Evolutionary conservation across 30 jellyfish, hydroid and myxozoan genomes (phyloP), one percentile per base, ranked within the genome.

Genomic region (Turritopsis rubra): DNA sequence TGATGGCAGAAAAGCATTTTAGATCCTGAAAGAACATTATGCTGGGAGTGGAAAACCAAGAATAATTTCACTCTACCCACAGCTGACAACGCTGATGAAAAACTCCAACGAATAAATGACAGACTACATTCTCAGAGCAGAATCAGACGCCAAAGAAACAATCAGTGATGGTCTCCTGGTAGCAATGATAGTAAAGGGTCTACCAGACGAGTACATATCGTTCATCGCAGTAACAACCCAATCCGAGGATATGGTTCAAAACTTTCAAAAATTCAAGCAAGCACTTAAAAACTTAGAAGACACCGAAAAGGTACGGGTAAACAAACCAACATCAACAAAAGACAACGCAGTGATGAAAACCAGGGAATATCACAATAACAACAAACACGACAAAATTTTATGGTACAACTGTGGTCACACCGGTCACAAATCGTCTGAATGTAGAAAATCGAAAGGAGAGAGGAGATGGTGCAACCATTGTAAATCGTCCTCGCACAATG

Each of bases 401-500:
- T 88, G 96, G 66, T 88, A 83, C 52, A 53, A 76, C 28, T 83
- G 89, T 84, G 95, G 95, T 27, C 52, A 31, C 3, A 73, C 89
- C 23, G 94, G 94, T 23, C 96, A 88, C 91, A 88, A 88, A 66
- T 83, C 96, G 3, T 20, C 94, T 1, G 94, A 88, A 27, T 88
- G 93, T 71, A 21, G 75, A 18, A 75, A 84, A 72, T 28, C 25
- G 21, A 29, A 3, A 1, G n/a, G n/a, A n/a, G n/a, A n/a, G n/a
- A 52, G 65, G 28, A 83, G 82, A 79, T 83, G 96, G 96, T 88
- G 96, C 54, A 88, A 54, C 54, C 31, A 24, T 23, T 88, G 96
- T 30, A 88, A 88, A 79, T 75, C 89, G 52, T 30, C 85, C 8
- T 28, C 96, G 1, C 94, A 88, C 52, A 71, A 71, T 17, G 89